Evolutionary conservation across 2,888 invertebrate genomes (phyloP), one percentile per base, ranked within the genome.

Genomic region (Pammene aurita): DNA sequence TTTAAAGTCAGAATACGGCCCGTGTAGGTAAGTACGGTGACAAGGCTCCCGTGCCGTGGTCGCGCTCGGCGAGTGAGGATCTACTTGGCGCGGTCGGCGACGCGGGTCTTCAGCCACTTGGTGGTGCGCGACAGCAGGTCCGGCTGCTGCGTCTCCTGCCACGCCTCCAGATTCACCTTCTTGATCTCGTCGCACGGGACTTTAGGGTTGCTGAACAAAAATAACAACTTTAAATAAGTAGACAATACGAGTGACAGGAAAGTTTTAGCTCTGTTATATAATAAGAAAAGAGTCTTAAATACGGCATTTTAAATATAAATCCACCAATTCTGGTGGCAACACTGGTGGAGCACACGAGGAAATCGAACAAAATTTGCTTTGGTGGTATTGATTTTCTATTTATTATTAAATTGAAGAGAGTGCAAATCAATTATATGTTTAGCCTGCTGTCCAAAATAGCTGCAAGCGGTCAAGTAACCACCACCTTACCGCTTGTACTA

Each of bases 131-230:
- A 87, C 1, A 93, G 76, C 41, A 93, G 88, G 75, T 92, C 92
- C 0, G 90, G 90, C 55, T 85, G 82, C 70, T 86, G 79, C 0
- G 85, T 82, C 42, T 87, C 88, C 72, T 88, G 89, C 92, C 92
- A 93, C 1, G 88, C 87, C 35, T 88, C 90, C 4, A 93, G 75
- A 67, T 89, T 90, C 13, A 93, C 79, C 67, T 80, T 84, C 85
- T 93, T 83, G 78, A 94, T 86, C 82, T 93, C 80, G 0, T 90
- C 87, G 71, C 94, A 95, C 0, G 89, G 81, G 0, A 89, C 87
- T 9, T 93, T 74, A 48, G 93, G 93, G 73, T 94, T 94, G 66
- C 94, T 94, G 84, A 4, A 89, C 89, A 64, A 72, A 71, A 74
- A 67, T 61, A 71, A 66, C 67, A n/a, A n/a, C n/a, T n/a, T n/a